phyloP scores from a whole-genome alignment of 2,113 vertebrate species.

The Struthio camelus region DNA sequence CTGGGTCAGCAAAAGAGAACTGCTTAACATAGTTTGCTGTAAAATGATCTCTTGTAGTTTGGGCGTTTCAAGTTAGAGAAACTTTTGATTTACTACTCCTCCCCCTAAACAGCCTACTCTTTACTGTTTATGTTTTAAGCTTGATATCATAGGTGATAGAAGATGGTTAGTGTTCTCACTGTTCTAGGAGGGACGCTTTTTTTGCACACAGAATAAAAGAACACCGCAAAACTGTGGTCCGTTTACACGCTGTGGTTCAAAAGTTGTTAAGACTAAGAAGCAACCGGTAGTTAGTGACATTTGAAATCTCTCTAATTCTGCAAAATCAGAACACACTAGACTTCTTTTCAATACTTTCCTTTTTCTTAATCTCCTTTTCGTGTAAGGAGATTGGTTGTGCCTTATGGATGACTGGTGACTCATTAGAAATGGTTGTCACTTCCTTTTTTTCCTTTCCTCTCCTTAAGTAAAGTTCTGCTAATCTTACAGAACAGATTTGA shows the following conservation, averaged over 20 bases:
- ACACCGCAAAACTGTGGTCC: background rate
- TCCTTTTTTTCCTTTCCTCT: background rate
- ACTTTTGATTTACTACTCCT: background rate
- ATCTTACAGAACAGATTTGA: background rate
- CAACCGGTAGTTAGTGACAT: background rate
- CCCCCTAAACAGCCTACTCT: background rate
- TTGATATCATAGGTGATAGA: background rate
- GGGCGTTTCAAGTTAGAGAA: background rate
- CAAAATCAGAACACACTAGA: background rate
- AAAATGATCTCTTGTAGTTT: background rate
- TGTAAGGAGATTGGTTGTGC: background rate
- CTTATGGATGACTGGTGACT: background rate
- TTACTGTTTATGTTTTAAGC: background rate
- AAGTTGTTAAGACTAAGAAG: background rate
- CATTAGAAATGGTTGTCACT: background rate
- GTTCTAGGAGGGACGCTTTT: background rate
- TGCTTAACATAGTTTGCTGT: background rate
- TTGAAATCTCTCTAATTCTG: background rate
- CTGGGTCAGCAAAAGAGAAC: background rate
- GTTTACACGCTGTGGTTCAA: background rate
- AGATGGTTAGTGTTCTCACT: background rate
- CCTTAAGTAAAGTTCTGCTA: background rate
- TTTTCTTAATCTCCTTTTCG: background rate
- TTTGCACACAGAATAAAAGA: background rate
- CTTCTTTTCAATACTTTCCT: background rate